A percentile compares a stretch with the other conserved stretches of the same genome.
Conservation (phyloP, 1,140 invertebrate genomes). For the Drosophila guanche region DNA sequence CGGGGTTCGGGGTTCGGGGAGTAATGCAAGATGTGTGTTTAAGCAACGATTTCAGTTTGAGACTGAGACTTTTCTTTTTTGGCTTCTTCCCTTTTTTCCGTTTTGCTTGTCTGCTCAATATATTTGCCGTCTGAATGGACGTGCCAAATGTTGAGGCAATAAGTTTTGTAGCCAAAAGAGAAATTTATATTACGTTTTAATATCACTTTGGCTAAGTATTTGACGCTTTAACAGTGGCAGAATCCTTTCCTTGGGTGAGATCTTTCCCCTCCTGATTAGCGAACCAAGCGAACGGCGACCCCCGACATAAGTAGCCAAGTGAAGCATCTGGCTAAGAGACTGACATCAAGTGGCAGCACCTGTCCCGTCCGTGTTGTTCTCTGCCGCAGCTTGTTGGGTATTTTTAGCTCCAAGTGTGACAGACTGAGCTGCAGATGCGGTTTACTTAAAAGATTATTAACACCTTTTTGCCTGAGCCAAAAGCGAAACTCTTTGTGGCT, state of each 20-base stretch:
- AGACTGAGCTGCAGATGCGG: constrained; percentile 45
- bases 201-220: constrained; percentile 59
- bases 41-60: constrained; percentile 46
- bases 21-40: constrained; percentile 59
- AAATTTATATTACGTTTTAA: constrained; percentile 69
- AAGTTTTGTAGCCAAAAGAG: constrained; percentile 56
- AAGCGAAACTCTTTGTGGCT: constrained; percentile 29
- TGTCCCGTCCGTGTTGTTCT: constrained; percentile 6
- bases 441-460: constrained; percentile 65
- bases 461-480: constrained; percentile 35
- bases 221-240: constrained; percentile 17
- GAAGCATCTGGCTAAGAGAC: constrained; percentile 1
- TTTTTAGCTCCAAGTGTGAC: constrained; percentile 43
- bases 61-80: constrained; percentile 34
- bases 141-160: constrained; percentile 72
- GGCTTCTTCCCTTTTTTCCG: constrained; percentile 29
- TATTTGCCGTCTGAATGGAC: constrained; percentile 66
- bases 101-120: constrained; percentile 53
- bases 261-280: constrained; percentile 14
- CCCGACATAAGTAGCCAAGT: constrained; percentile 2
- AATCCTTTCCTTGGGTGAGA: background rate
- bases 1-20: background rate
- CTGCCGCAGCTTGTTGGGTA: constrained; percentile 31
- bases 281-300: background rate
- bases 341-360: constrained; percentile 42